Evolutionary conservation across 2,888 invertebrate genomes (phyloP).

Genomic region (Amblyteles armatorius): DNA sequence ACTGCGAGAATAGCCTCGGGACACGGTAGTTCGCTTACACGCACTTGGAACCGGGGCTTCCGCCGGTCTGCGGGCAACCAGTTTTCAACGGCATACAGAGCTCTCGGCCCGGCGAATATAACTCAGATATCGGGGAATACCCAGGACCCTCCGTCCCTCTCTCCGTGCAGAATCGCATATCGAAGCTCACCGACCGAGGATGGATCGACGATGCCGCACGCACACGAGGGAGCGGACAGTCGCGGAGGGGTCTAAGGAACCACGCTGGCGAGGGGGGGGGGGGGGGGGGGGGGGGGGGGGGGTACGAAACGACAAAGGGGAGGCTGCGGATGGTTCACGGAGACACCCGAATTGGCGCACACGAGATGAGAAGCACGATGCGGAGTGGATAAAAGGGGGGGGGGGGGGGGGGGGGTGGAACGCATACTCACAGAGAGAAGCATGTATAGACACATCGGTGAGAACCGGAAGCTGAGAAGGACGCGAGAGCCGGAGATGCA

Average conservation of each 20-base stretch:
- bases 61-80: neutral
- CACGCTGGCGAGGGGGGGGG: constrained; percentile 10
- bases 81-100: constrained; percentile 16
- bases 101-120: neutral
- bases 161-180: neutral
- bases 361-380: constrained; percentile 41
- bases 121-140: constrained; percentile 6
- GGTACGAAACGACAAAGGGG: constrained; percentile 11
- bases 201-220: constrained; percentile 8
- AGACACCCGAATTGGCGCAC: constrained; percentile 26
- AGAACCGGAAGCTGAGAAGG: constrained; percentile 46
- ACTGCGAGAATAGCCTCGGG: neutral
- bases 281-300: constrained; percentile 25
- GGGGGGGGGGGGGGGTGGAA: constrained; percentile 31
- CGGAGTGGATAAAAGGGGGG: constrained; percentile 28
- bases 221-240: constrained; percentile 38
- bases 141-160: neutral
- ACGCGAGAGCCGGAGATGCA: constrained; percentile 33
- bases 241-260: constrained; percentile 44
- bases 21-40: constrained; percentile 11
- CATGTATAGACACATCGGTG: neutral
- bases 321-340: constrained; percentile 17
- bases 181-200: neutral
- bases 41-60: constrained; percentile 20
- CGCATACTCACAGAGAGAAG: neutral